phyloP scores from a whole-genome alignment of 2,888 invertebrate species.

The Eristalinus sepulchralis region DNA sequence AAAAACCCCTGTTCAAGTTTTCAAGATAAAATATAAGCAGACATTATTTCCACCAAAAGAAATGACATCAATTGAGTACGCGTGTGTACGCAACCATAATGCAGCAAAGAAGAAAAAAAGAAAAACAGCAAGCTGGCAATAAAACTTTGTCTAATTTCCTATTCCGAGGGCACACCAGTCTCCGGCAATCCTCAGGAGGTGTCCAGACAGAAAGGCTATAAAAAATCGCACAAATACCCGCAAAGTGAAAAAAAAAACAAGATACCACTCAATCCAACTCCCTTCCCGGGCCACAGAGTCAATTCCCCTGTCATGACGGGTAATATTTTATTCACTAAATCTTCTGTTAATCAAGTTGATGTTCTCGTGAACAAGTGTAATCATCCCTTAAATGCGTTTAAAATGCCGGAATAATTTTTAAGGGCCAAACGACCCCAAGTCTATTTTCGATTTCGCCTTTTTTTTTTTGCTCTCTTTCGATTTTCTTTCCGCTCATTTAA shows the following conservation, averaged over 20 bases:
- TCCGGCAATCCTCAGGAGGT: slow-evolving; percentile 58
- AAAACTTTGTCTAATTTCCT: slow-evolving; percentile 67
- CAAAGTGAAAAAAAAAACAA: slow-evolving; percentile 8
- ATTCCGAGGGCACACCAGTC: slow-evolving; percentile 34
- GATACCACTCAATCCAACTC: slow-evolving; percentile 52
- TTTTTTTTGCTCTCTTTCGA: slow-evolving; percentile 3
- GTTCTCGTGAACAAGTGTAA: slow-evolving; percentile 74
- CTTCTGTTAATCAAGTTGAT: slow-evolving; percentile 75
- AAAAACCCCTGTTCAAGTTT: neutral
- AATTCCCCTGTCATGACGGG: slow-evolving; percentile 50
- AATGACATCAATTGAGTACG: slow-evolving; percentile 43
- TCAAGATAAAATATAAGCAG: slow-evolving; percentile 44
- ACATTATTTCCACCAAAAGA: slow-evolving; percentile 64
- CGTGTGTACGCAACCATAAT: slow-evolving; percentile 10
- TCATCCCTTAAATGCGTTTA: slow-evolving; percentile 73
- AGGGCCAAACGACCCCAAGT: slow-evolving; percentile 19
- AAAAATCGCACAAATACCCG: slow-evolving; percentile 20
- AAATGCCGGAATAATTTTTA: slow-evolving; percentile 66
- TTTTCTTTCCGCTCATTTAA: slow-evolving; percentile 50
- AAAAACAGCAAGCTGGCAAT: slow-evolving; percentile 25
- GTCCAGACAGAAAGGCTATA: slow-evolving; percentile 65
- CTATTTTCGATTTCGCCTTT: too few species aligned
- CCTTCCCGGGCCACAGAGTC: neutral
- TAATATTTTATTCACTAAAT: slow-evolving; percentile 73
- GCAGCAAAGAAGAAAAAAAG: slow-evolving; percentile 5